Percentiles rank a stretch among this genome's conserved stretches.
Evolutionary conservation across 2,797 vertebrate species (phyloP).

Genomic region (Gymnopithys bicolor): DNA sequence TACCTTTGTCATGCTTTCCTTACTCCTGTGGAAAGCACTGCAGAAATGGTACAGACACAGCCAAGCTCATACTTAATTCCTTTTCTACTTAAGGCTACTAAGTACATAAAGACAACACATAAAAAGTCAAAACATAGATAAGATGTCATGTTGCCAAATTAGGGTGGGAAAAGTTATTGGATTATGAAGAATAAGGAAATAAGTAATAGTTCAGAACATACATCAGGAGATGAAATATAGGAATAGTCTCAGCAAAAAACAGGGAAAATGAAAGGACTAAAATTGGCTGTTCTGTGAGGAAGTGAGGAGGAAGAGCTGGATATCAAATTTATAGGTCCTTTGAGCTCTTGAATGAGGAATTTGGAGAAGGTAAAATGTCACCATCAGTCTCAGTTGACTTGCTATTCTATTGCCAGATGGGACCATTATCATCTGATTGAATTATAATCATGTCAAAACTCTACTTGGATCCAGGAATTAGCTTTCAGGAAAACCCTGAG

Average conservation of each 20-base stretch:
- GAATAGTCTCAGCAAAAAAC: neutral
- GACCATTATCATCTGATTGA: conserved; percentile 46
- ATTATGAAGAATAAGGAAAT: neutral
- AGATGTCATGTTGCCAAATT: neutral
- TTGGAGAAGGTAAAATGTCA: conserved; percentile 61
- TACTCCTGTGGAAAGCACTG: neutral
- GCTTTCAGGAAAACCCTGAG: conserved; percentile 41
- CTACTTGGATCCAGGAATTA: conserved; percentile 33
- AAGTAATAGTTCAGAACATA: neutral
- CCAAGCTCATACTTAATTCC: neutral
- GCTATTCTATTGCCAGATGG: conserved; percentile 54
- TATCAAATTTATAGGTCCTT: conserved; percentile 56
- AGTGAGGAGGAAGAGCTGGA: conserved; percentile 17
- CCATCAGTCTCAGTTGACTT: conserved; percentile 55
- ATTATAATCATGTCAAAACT: conserved; percentile 59
- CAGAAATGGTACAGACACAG: neutral
- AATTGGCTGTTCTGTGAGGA: neutral
- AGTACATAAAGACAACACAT: neutral
- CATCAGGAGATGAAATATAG: neutral
- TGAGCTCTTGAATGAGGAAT: conserved; percentile 40
- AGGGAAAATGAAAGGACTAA: neutral
- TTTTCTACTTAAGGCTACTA: neutral
- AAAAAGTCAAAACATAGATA: neutral
- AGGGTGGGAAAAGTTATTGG: neutral
- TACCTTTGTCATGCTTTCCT: neutral